Evolutionary conservation across 2,113 vertebrate genomes (phyloP).

Genomic region (Gobio gobio): DNA sequence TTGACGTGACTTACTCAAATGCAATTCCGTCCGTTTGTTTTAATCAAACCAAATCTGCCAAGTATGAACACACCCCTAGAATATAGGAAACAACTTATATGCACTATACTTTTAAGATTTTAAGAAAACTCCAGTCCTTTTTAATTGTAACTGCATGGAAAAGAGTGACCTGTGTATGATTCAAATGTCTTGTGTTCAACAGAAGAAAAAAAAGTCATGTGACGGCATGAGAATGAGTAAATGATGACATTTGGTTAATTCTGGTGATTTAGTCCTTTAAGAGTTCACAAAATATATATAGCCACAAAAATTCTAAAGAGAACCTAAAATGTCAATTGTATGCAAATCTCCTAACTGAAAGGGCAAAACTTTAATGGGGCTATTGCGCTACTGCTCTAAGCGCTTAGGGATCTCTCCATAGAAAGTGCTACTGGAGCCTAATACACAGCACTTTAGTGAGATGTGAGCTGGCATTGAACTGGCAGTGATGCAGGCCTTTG

Average conservation of each 20-base stretch:
- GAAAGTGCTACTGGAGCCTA: background rate
- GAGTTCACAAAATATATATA: background rate
- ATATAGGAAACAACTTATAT: too few species aligned
- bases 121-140: background rate
- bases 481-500: background rate
- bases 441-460: slow-evolving; percentile 1
- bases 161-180: background rate
- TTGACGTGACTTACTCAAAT: too few species aligned
- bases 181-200: background rate
- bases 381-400: background rate
- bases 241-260: background rate
- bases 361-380: background rate
- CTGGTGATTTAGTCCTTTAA: background rate
- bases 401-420: background rate
- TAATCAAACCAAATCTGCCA: background rate
- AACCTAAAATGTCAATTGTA: slow-evolving; percentile 34
- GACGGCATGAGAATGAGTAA: slow-evolving; percentile 3
- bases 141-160: background rate
- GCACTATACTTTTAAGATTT: background rate
- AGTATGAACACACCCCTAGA: background rate
- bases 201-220: background rate
- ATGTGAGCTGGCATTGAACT: slow-evolving; percentile 21
- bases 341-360: slow-evolving; percentile 32
- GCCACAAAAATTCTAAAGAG: background rate
- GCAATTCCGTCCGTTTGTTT: background rate